Evolutionary conservation across 2,797 vertebrate genomes (phyloP).

Genomic region (Diplodus puntazzo): DNA sequence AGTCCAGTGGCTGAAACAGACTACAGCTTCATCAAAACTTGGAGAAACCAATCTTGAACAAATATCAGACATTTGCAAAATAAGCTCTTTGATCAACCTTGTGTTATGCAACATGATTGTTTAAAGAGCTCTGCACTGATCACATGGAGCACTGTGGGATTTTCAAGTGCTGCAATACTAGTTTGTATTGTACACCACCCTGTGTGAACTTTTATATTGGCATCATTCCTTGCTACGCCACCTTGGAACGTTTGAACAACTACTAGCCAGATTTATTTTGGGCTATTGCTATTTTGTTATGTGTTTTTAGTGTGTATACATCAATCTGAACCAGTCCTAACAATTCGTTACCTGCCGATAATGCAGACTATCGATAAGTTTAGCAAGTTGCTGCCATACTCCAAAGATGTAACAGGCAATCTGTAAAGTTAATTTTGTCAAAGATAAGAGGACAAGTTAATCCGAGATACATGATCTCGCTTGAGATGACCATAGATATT

Average conservation of each 20-base stretch:
- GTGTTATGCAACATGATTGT: not conserved
- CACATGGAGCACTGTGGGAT: not conserved
- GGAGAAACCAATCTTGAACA: not conserved
- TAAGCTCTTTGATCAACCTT: slow-evolving; percentile 9
- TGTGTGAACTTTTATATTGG: not conserved
- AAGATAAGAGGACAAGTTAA: not conserved
- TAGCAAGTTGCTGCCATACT: not conserved
- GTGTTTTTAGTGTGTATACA: too few relatives aligned
- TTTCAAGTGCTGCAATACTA: slow-evolving; percentile 4
- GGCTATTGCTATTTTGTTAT: not conserved
- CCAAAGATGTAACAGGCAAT: not conserved
- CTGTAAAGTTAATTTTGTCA: not conserved
- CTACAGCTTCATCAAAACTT: not conserved
- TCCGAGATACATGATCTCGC: too few relatives aligned
- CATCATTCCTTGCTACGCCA: not conserved
- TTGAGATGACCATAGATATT: too few relatives aligned
- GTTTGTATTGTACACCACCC: slow-evolving; percentile 10
- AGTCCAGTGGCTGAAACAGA: not conserved
- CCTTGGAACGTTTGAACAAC: not conserved
- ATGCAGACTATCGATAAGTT: not conserved
- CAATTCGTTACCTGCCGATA: not conserved
- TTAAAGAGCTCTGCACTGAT: not conserved
- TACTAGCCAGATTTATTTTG: not conserved
- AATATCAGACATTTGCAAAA: slow-evolving; percentile 2
- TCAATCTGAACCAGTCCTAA: not conserved